phyloP scores from a whole-genome alignment of 2,113 vertebrate genomes.

The Pachyramphus minor region DNA sequence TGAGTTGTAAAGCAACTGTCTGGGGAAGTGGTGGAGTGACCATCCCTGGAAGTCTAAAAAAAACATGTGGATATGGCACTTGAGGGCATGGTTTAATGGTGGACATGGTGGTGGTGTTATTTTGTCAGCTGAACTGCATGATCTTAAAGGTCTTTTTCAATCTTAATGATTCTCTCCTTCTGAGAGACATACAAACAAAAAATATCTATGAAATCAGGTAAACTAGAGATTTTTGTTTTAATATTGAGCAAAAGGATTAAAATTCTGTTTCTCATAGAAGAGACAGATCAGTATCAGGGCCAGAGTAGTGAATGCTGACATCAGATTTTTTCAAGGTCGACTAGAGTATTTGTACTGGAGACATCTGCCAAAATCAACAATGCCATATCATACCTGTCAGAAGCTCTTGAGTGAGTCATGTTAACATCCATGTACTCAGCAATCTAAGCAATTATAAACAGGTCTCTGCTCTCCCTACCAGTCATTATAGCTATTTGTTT shows the following conservation, averaged over 20 bases:
- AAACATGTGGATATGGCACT: not conserved
- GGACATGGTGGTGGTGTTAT: not conserved
- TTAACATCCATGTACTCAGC: conserved; percentile 13
- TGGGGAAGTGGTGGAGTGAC: not conserved
- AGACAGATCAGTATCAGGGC: not conserved
- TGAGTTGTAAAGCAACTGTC: not conserved
- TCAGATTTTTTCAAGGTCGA: not conserved
- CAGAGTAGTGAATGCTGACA: not conserved
- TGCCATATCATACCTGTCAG: not conserved
- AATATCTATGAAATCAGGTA: not conserved
- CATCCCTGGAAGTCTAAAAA: not conserved
- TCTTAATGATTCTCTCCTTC: not conserved
- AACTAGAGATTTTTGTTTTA: not conserved
- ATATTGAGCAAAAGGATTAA: not conserved
- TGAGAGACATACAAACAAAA: not conserved
- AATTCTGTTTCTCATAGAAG: not conserved
- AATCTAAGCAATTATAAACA: not conserved
- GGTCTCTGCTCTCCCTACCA: not conserved
- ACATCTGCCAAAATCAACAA: conserved; percentile 3
- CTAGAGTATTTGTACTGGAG: not conserved
- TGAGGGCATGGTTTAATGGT: not conserved
- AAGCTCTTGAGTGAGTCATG: not conserved
- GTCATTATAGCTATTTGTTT: not conserved
- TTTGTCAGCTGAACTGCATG: not conserved
- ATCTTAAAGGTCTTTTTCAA: not conserved